phyloP scores from a whole-genome alignment of 2,888 invertebrate genomes.

The Tricholauxania praeusta region DNA sequence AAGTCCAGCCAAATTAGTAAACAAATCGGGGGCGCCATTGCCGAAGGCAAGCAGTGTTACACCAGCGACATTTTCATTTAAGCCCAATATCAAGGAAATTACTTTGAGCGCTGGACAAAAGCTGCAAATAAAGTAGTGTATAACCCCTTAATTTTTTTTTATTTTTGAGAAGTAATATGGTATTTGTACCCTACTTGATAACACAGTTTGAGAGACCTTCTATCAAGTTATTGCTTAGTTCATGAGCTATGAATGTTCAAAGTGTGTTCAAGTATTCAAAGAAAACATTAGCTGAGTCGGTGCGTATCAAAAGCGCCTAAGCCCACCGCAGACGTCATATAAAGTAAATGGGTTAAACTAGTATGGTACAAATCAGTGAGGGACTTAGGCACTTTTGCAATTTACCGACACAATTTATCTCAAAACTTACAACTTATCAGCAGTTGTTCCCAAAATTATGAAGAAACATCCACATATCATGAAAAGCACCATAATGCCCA shows the following conservation, averaged over 20 bases:
- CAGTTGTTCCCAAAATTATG: slow-evolving; percentile 70
- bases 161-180: neutral
- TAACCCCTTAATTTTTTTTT: neutral
- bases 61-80: slow-evolving; percentile 73
- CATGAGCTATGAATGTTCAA: too few relatives aligned
- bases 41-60: slow-evolving; percentile 79
- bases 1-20: slow-evolving; percentile 71
- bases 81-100: slow-evolving; percentile 66
- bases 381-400: neutral
- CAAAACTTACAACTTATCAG: slow-evolving; percentile 72
- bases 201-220: too few relatives aligned
- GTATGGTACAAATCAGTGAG: too few relatives aligned
- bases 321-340: too few relatives aligned
- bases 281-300: too few relatives aligned
- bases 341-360: too few relatives aligned
- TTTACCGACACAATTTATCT: slow-evolving; percentile 48
- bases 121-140: slow-evolving; percentile 56
- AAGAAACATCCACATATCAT: slow-evolving; percentile 67
- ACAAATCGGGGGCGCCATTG: slow-evolving; percentile 78
- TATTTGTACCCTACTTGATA: too few relatives aligned
- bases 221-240: too few relatives aligned
- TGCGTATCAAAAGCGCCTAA: too few relatives aligned
- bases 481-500: slow-evolving; percentile 41
- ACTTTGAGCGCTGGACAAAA: slow-evolving; percentile 71
- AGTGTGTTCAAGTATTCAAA: too few relatives aligned